Conservation (phyloP, 2,113 vertebrate species). For the Megaceryle torquata region DNA sequence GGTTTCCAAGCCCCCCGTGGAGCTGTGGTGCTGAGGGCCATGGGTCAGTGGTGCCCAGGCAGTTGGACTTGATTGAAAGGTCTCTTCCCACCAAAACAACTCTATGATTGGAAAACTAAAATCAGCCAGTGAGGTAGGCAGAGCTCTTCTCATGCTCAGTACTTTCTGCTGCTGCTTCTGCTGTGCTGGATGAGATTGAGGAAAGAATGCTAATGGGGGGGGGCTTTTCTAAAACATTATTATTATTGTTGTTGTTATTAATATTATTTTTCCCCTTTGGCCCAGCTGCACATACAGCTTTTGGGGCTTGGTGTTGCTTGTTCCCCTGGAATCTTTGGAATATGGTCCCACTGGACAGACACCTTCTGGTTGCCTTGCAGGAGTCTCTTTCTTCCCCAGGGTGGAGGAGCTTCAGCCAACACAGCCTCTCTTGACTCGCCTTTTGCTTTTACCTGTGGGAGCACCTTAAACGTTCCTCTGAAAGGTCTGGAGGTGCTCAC, state of each 20-base stretch:
- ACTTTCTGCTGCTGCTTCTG: not conserved
- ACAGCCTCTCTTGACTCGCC: rapidly evolving
- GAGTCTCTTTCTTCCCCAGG: not conserved
- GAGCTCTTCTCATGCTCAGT: too few species aligned
- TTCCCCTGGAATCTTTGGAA: not conserved
- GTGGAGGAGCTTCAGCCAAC: not conserved
- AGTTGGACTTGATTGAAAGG: too few species aligned
- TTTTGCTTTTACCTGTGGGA: not conserved
- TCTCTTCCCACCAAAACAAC: too few species aligned
- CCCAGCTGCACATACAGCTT: not conserved
- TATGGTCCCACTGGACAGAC: not conserved
- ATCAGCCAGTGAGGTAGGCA: too few species aligned
- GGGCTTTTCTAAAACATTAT: not conserved
- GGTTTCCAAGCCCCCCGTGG: too few species aligned
- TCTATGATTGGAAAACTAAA: too few species aligned
- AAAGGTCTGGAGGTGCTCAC: not conserved
- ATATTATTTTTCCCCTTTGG: not conserved
- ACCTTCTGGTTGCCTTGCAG: rapidly evolving
- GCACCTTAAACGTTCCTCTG: rapidly evolving
- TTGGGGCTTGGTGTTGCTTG: not conserved
- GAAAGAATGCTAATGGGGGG: not conserved
- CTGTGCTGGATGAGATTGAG: rapidly evolving
- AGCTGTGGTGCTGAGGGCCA: too few species aligned
- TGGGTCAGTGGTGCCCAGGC: not conserved
- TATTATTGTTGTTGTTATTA: too few species aligned